Percentiles rank a stretch among this genome's conserved stretches.
These are phyloP conservation scores for Oscheius onirici DNA, from an alignment of 2,888 invertebrate genomes.

Conservation along the genomic window DNA sequence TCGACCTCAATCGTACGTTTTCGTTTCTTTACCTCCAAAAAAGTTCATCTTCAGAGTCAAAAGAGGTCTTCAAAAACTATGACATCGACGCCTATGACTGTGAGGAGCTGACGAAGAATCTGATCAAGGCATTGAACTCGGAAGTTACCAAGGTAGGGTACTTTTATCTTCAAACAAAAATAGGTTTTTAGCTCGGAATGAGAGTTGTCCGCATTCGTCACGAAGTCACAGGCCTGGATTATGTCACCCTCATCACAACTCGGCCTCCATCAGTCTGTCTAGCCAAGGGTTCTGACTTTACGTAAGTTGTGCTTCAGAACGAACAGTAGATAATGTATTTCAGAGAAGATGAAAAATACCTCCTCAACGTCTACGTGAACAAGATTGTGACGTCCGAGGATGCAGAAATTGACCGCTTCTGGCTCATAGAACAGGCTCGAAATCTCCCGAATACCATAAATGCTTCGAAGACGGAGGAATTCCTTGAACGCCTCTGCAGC, in stretches of 20 bases:
- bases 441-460: background rate
- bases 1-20: too few relatives aligned
- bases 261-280: background rate
- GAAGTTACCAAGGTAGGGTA: too few relatives aligned
- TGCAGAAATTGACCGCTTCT: background rate
- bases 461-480: background rate
- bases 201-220: background rate
- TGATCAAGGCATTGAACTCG: too few relatives aligned
- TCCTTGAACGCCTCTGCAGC: background rate
- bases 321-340: too few relatives aligned
- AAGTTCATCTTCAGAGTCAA: too few relatives aligned
- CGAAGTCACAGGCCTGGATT: background rate
- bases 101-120: too few relatives aligned
- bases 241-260: conserved; percentile 1
- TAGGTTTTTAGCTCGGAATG: conserved; percentile 1
- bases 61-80: too few relatives aligned
- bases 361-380: conserved; percentile 3
- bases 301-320: background rate
- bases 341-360: conserved; percentile 4
- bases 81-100: too few relatives aligned
- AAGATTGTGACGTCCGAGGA: conserved; percentile 1
- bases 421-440: conserved; percentile 4
- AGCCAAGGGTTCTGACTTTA: background rate
- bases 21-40: too few relatives aligned
- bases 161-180: too few relatives aligned